phyloP scores from a whole-genome alignment of 1,140 invertebrate genomes.

The Ips typographus region DNA sequence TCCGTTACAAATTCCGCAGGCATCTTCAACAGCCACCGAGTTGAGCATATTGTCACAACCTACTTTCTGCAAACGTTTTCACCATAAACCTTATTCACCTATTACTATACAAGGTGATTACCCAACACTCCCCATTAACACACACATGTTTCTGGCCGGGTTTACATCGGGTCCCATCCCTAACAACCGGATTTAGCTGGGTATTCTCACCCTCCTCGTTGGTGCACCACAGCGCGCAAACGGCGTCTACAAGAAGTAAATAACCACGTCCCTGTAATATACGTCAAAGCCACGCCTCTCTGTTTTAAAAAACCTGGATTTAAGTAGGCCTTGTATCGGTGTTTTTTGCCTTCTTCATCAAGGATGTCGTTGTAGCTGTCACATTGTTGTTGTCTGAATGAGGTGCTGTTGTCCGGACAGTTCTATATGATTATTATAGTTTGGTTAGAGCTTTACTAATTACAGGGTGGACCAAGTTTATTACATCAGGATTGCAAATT shows the following conservation, averaged over 20 bases:
- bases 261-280: background rate
- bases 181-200: slow-evolving; percentile 48
- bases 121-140: slow-evolving; percentile 58
- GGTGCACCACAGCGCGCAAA: slow-evolving; percentile 61
- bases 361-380: slow-evolving; percentile 1
- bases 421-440: slow-evolving; percentile 49
- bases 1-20: slow-evolving; percentile 69
- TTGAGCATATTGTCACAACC: slow-evolving; percentile 68
- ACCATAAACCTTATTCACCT: background rate
- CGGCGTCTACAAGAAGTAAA: slow-evolving; percentile 50
- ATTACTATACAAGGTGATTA: slow-evolving; percentile 44
- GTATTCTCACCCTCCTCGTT: slow-evolving; percentile 53
- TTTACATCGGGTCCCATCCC: slow-evolving; percentile 62
- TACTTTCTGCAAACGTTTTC: slow-evolving; percentile 54
- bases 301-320: slow-evolving; percentile 11
- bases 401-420: slow-evolving; percentile 56
- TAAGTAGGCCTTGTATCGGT: slow-evolving; percentile 14
- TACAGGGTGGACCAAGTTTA: background rate
- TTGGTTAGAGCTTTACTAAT: background rate
- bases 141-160: slow-evolving; percentile 61
- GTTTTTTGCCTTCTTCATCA: background rate
- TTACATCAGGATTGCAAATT: slow-evolving; percentile 63
- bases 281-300: background rate
- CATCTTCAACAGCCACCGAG: slow-evolving; percentile 64
- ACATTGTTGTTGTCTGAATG: slow-evolving; percentile 53